Percentiles rank a stretch among this genome's conserved stretches.
phyloP scores from a whole-genome alignment of 2,113 vertebrate species.

The Cephalopterus ornatus region DNA sequence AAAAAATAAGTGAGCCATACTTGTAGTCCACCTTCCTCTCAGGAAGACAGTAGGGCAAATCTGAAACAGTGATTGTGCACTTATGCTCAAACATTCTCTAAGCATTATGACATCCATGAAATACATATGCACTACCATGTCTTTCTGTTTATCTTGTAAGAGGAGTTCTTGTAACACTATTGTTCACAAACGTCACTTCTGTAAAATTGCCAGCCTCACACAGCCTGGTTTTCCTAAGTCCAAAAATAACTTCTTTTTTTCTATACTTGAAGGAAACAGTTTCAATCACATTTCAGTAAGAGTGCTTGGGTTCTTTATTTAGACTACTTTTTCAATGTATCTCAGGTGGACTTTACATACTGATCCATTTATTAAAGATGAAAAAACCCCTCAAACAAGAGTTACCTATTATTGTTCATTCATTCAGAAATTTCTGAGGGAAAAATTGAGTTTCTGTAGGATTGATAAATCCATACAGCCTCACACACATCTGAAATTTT shows the following conservation, averaged over 20 bases:
- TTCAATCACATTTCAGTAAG: not conserved
- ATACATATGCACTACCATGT: not conserved
- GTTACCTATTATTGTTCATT: not conserved
- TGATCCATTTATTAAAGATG: not conserved
- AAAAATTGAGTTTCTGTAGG: not conserved
- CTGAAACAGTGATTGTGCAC: not conserved
- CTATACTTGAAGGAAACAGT: not conserved
- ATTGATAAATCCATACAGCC: not conserved
- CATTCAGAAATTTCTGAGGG: not conserved
- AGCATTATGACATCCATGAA: not conserved
- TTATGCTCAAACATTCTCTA: not conserved
- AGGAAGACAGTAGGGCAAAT: not conserved
- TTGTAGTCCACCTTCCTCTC: not conserved
- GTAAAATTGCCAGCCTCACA: not conserved
- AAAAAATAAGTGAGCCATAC: not conserved
- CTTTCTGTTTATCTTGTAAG: not conserved
- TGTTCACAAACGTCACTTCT: not conserved
- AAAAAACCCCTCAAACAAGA: not conserved
- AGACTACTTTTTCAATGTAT: not conserved
- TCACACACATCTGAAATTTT: not conserved
- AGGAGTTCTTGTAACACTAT: not conserved
- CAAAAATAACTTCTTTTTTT: constrained; percentile 27
- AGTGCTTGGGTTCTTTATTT: not conserved
- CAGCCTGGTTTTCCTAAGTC: not conserved
- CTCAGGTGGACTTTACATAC: not conserved